phyloP scores from a whole-genome alignment of 2,888 invertebrate species.

The Sesia bembeciformis region DNA sequence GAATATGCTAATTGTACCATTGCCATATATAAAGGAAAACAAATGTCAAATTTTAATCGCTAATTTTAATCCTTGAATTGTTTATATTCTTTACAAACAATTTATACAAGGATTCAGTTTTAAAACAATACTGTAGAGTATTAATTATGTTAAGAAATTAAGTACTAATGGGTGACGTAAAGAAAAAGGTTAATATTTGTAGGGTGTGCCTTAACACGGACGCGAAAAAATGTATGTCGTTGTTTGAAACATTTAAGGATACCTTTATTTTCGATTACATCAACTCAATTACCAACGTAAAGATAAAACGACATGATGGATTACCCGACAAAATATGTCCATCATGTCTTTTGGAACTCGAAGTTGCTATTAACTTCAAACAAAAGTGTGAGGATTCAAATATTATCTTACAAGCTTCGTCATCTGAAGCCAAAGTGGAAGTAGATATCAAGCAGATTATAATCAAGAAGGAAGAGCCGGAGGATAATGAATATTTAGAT shows the following conservation, averaged over 20 bases:
- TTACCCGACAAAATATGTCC: conserved; percentile 49
- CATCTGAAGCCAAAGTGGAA: neutral
- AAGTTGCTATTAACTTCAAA: conserved; percentile 42
- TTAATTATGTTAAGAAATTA: neutral
- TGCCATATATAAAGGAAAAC: no score
- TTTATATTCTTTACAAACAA: no score
- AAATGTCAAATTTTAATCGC: no score
- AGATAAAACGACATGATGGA: conserved; percentile 38
- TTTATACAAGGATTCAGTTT: no score
- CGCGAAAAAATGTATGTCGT: conserved; percentile 27
- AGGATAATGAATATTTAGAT: conserved; percentile 10
- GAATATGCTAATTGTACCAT: no score
- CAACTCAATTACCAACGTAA: conserved; percentile 35
- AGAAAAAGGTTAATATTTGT: conserved; percentile 24
- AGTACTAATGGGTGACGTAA: conserved; percentile 18
- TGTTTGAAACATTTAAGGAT: conserved; percentile 41
- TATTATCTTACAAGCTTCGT: conserved; percentile 20
- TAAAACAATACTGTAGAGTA: no score
- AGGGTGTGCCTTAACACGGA: conserved; percentile 38
- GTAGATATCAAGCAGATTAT: conserved; percentile 8
- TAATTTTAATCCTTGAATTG: no score
- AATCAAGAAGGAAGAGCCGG: conserved; percentile 21
- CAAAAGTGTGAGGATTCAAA: conserved; percentile 44
- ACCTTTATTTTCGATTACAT: conserved; percentile 37
- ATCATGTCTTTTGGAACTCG: conserved; percentile 40